Evolutionary conservation across 1,140 invertebrate genomes (phyloP), one percentile per base, ranked within the genome.

Genomic region (Drosophila bocqueti): DNA sequence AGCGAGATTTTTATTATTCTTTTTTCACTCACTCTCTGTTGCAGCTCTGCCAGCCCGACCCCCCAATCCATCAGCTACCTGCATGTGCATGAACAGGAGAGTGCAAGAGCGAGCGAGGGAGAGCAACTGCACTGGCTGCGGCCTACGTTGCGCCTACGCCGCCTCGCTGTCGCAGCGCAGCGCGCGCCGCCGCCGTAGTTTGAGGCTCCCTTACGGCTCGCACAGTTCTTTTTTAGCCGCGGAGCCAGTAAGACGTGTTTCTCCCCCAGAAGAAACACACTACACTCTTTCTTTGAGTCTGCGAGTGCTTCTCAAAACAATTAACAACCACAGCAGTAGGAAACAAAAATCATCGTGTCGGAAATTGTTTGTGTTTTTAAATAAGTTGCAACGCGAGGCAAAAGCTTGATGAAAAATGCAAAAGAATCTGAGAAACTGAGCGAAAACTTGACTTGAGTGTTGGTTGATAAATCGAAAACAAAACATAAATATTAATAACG

Each of bases 211-310:
- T 54, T 59, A 59, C 72, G 52, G 64, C 50, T 24, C 57, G 66
- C 38, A 73, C 66, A 90, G 69, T 82, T 85, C 84, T 86, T 79
- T 89, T 91, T 87, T 80, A 92, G 85, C 83, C 79, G 80, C 86
- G 91, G 90, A 92, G 91, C 91, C 81, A 92, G 90, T 92, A 91
- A 90, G 91, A 92, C 91, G 91, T 92, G 91, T 92, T 91, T 69
- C 81, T 90, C 85, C 82, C 69, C 54, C 54, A 55, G 36, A 55
- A 81, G 71, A 69, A 61, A 68, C 43, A 74, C 54, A 57, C 21
- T 3, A 52, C 64, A 50, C 72, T 66, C 65, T 76, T 68, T 78
- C 77, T 74, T 75, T 83, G 79, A 83, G 84, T 86, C 79, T 77
- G 80, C 80, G 50, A 92, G 86, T 92, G 77, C 91, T 92, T 91